phyloP scores from a whole-genome alignment of 2,888 invertebrate species.

The Therioaphis trifolii region DNA sequence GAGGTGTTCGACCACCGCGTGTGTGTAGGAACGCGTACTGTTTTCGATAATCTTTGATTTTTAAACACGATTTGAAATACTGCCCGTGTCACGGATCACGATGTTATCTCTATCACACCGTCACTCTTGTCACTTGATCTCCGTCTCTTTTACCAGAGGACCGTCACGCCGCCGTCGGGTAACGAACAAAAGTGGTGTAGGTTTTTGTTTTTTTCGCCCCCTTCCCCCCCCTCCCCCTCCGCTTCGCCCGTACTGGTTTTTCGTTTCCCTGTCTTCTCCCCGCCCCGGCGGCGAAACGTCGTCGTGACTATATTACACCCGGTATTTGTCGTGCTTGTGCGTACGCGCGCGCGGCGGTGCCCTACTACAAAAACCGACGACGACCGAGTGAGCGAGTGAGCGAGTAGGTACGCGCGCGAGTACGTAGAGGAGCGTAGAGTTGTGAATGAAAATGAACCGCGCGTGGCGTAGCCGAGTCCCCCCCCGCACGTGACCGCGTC shows the following conservation, averaged over 20 bases:
- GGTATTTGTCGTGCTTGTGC: too few species aligned
- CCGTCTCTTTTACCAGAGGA: too few species aligned
- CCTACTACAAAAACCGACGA: conserved; percentile 29
- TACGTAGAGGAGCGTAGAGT: background rate
- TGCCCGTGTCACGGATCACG: too few species aligned
- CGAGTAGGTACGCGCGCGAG: background rate
- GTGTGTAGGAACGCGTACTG: too few species aligned
- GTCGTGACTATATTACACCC: too few species aligned
- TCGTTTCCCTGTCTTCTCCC: background rate
- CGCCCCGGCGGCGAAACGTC: background rate
- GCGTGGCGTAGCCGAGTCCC: background rate
- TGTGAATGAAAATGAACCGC: background rate
- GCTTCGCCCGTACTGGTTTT: background rate
- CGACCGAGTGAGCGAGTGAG: background rate
- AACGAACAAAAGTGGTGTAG: background rate
- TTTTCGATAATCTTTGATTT: too few species aligned
- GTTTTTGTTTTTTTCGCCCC: background rate
- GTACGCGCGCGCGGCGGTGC: background rate
- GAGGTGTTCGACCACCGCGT: too few species aligned
- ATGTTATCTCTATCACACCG: too few species aligned
- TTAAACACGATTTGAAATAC: too few species aligned
- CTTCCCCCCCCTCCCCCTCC: background rate
- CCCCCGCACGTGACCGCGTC: too few species aligned
- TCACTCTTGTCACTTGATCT: too few species aligned
- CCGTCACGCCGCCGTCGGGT: too few species aligned